Percentiles rank a stretch among this genome's conserved stretches.
Evolutionary conservation across 1,140 invertebrate species (phyloP).

Genomic region (Psix sp.): DNA sequence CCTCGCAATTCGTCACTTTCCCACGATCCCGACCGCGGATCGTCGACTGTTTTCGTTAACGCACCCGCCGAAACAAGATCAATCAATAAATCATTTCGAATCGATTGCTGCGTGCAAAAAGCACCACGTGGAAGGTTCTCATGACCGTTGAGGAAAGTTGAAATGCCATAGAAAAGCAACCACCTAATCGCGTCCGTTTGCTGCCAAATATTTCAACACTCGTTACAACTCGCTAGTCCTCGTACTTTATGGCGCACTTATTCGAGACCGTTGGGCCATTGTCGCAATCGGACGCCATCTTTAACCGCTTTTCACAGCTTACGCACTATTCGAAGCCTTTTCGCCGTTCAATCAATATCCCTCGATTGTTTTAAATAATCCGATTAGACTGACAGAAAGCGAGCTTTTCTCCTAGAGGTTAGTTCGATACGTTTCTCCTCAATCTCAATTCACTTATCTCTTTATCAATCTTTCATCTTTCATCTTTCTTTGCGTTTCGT

Average conservation of each 20-base stretch:
- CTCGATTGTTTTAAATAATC: too few relatives aligned
- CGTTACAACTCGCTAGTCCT: neutral
- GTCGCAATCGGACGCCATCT: slow-evolving; percentile 40
- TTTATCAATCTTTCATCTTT: too few relatives aligned
- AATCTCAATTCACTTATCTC: too few relatives aligned
- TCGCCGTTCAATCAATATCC: too few relatives aligned
- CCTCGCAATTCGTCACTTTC: slow-evolving; percentile 16
- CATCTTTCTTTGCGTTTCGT: too few relatives aligned
- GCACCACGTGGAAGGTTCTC: too few relatives aligned
- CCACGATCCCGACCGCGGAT: slow-evolving; percentile 17
- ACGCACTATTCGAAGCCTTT: slow-evolving; percentile 13
- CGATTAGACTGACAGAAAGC: neutral
- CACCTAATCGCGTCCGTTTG: neutral
- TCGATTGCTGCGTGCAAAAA: slow-evolving; percentile 7
- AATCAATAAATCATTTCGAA: slow-evolving; percentile 29
- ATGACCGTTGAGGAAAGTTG: neutral
- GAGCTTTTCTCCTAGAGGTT: too few relatives aligned
- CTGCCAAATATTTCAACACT: too few relatives aligned
- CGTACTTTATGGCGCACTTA: slow-evolving; percentile 23
- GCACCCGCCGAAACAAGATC: slow-evolving; percentile 17
- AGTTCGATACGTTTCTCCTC: too few relatives aligned
- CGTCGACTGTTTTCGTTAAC: neutral
- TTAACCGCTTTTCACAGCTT: slow-evolving; percentile 9
- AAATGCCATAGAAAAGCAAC: neutral
- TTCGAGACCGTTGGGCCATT: slow-evolving; percentile 42